Evolutionary conservation across 2,888 invertebrate species (phyloP), one percentile per base, ranked within the genome.

Genomic region (Chaetogeoica ovagalla): DNA sequence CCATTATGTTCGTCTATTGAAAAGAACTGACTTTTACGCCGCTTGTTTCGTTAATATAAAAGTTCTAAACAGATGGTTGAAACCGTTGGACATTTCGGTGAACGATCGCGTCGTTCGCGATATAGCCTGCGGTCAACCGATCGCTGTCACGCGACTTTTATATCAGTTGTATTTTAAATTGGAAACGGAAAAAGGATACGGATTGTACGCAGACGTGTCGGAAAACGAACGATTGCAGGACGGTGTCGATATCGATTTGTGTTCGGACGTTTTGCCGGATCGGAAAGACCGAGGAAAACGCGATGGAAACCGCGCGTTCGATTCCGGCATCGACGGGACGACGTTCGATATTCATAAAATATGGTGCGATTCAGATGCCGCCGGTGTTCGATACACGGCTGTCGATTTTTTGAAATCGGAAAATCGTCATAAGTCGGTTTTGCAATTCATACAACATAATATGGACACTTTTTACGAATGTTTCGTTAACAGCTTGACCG

Each of bases 71-170:
- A 0, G 57, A 39, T 75, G 75, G 75, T 37, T 75, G 13, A 39
- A 66, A 21, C 39, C 39, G 1, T 66, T 75, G 23, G 57, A 39
- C 17, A 66, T 75, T 39, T 6, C 0, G 17, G 15, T 75, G 17
- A 66, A 66, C 4, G 66, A 75, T 21, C 6, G 21, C 21, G 21
- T 9, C 43, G 23, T 57, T 17, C 39, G 55, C 21, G 75, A 75
- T 57, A 75, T 75, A 75, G 75, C 75, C 4, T 19, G 21, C 39
- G 75, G 65, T 0, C 57, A 75, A 66, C 39, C 75, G 57, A 5
- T 39, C 23, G 39, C 75, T 15, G 57, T 66, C 6, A 43, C 39
- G 17, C 23, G 43, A 39, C 55, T 75, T 37, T 43, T 75, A 39
- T 66, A 43, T 2, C 7, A 59, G 21, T 19, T 75, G 66, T 75